Base-by-base conservation (phyloP, 2,797 vertebrate species). In the Borostomias antarcticus region DNA sequence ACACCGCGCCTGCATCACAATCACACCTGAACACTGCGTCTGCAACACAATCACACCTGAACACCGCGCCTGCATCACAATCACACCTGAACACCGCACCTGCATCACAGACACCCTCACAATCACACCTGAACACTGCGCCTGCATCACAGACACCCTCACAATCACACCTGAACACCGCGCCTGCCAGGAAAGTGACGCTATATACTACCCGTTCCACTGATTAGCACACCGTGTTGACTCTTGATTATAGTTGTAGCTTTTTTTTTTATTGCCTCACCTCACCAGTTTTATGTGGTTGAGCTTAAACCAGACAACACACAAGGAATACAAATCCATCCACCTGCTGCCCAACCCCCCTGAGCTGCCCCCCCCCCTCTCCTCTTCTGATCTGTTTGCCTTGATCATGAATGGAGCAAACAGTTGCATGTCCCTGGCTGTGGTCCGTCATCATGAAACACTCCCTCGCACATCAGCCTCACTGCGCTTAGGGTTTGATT, bases 201-300 rank as follows among this genome's bases (percentile, higher is more conserved):
- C 9, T 54, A 54, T 30, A 54, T 28, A 40, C 21, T 15, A 58
- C 33, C 33, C 25, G 35, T 37, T 40, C 40, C 33, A 17, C 32
- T 25, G 57, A 58, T 58, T 58, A 58, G 21, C 21, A 21, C 57
- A 58, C 32, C 32, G 25, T 37, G 57, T 58, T 58, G 57, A 58
- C 57, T 58, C 35, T 58, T 58, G 32, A 58, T 58, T 58, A 21
- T 40, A 33, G 35, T 37, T 58, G 57, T 58, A 40, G 19, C 57
- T 7, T 4, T n/a, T n/a, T 45, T 57, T 40, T 15, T 40, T 25
- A 58, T 58, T 58, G 57, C 57, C 35, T 58, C 21, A 7, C 17
- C 33, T 58, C 21, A 15, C 26, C 57, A 40, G 33, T 58, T 58
- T 26, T 37, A 26, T 40, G 32, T 19, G 30, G 21, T 13, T 58